Conservation (phyloP, 2,888 invertebrate species). For the Oegoconia quadripuncta region DNA sequence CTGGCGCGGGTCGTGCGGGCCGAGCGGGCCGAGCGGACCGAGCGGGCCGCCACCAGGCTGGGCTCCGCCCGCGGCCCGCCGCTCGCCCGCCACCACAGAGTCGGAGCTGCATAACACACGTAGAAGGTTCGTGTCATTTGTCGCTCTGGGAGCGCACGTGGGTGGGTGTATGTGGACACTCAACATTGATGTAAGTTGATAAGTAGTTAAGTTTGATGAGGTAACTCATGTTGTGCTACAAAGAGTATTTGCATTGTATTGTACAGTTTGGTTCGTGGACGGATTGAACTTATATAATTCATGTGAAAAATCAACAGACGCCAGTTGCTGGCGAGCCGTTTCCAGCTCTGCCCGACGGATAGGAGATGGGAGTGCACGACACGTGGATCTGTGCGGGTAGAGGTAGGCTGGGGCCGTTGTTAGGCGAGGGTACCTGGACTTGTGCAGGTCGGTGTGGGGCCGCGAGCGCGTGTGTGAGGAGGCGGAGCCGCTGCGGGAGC, state of each 20-base stretch:
- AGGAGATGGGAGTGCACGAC: not conserved
- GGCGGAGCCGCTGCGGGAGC: slow-evolving; percentile 44
- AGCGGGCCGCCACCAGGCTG: slow-evolving; percentile 15
- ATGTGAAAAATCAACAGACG: no score
- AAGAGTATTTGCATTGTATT: no score
- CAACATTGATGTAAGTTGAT: no score
- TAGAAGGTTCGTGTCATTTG: no score
- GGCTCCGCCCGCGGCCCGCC: slow-evolving; percentile 22
- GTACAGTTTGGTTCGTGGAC: no score
- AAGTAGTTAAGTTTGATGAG: no score
- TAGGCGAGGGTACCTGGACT: slow-evolving; percentile 52
- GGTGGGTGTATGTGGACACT: not conserved
- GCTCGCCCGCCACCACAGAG: slow-evolving; percentile 47
- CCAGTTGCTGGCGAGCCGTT: no score
- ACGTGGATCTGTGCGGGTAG: not conserved
- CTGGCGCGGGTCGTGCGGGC: not conserved
- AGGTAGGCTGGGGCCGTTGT: no score
- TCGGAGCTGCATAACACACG: slow-evolving; percentile 45
- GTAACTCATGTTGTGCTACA: no score
- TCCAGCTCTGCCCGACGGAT: no score
- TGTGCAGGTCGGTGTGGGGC: slow-evolving; percentile 46
- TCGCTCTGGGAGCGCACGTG: no score
- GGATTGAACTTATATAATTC: no score
- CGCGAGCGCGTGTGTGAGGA: slow-evolving; percentile 25
- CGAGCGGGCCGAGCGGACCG: slow-evolving; percentile 24